Evolutionary conservation across 2,113 vertebrate genomes (phyloP).

Genomic region (Gymnocephalus cernua): DNA sequence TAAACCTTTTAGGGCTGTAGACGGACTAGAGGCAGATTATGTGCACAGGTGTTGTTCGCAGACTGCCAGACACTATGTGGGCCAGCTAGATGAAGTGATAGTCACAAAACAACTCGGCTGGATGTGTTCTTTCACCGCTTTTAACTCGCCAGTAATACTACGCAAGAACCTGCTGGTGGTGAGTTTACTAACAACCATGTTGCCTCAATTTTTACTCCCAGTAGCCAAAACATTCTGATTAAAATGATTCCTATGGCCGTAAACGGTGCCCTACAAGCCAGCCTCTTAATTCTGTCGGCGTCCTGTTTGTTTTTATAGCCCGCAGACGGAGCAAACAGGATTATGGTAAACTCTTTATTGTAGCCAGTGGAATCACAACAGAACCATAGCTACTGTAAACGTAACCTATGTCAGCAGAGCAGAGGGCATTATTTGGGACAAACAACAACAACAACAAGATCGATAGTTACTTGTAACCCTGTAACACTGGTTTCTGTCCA

Average conservation of each 20-base stretch:
- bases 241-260: rapidly evolving
- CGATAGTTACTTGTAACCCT: neutral
- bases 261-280: neutral
- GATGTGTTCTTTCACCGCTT: neutral
- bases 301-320: neutral
- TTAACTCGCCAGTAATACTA: conserved; percentile 10
- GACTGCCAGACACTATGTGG: conserved; percentile 28
- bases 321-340: neutral
- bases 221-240: neutral
- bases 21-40: conserved; percentile 73
- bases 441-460: neutral
- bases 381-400: neutral
- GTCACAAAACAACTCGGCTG: neutral
- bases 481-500: conserved; percentile 21
- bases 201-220: neutral
- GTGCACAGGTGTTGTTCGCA: conserved; percentile 58
- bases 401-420: neutral
- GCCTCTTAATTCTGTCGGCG: neutral
- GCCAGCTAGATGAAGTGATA: conserved; percentile 5
- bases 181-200: conserved; percentile 40
- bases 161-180: conserved; percentile 47
- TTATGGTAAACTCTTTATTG: neutral
- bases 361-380: neutral
- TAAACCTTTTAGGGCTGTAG: conserved; percentile 68
- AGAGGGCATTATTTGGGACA: neutral